Base-by-base conservation (phyloP, 2,797 vertebrate genomes). In the Syngnathus acus region DNA sequence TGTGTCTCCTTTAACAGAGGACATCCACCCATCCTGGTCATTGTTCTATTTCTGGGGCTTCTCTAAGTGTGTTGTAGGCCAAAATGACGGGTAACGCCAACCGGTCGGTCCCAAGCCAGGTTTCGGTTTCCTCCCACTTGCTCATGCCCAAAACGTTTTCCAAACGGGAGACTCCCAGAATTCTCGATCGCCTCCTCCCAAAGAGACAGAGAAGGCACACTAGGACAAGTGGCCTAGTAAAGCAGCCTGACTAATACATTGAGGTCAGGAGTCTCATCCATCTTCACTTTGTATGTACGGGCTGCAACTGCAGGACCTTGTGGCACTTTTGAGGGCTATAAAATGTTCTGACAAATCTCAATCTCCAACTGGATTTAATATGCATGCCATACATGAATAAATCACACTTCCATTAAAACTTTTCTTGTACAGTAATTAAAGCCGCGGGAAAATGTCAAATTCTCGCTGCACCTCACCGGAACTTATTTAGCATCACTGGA, bases 41-140 rank as follows among this genome's bases (percentile, higher is more conserved):
- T 26, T 39, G 37, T 48, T 68, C 39, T 50, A 74, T 72, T 75
- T 73, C 64, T 78, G 26, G 47, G 67, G 65, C 77, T 75, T 71
- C 62, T 69, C 63, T 61, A 66, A 76, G 62, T 66, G 73, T 70
- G 74, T 64, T 68, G 51, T 61, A 68, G 75, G 67, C 68, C 72
- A 62, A 76, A 70, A 57, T 65, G 73, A 73, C 70, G 69, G 72
- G 43, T 32, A 17, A 57, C 14, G 32, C 26, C 55, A 57, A 57
- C 13, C 55, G 16, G 13, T 11, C 76, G 71, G 65, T 71, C 74
- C 69, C 50, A 69, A 69, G 72, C 76, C 61, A 74, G 69, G 71
- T 70, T 32, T 13, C 67, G 68, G 72, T 74, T 78, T 75, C 69
- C 79, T 69, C 64, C n/a, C 68, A 73, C 58, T 69, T 43, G 70